These are phyloP conservation scores for Nanger granti DNA, from an alignment of 2,113 vertebrate species.

Conservation along the genomic window DNA sequence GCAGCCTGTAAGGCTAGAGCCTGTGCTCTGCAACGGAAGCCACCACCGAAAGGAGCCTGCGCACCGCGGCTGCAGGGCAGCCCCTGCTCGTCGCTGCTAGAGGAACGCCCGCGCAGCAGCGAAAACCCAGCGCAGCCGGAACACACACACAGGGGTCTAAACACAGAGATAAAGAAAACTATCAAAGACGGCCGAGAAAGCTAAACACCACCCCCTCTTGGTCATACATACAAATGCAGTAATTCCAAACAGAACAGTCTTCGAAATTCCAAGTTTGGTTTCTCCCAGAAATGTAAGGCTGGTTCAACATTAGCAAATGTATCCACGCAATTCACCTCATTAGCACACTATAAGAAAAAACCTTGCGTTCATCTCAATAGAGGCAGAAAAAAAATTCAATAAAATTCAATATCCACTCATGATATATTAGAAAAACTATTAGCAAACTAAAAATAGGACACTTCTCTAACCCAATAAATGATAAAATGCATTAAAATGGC, in stretches of 20 bases:
- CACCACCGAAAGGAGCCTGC: fast-evolving
- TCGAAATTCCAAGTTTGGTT: neutral
- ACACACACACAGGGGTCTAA: neutral
- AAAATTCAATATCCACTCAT: neutral
- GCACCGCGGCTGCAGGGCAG: neutral
- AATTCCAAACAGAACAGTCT: neutral
- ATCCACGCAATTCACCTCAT: neutral
- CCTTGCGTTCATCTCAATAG: neutral
- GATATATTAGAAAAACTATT: neutral
- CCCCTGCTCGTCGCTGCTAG: fast-evolving
- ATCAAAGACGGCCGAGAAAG: neutral
- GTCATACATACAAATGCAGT: neutral
- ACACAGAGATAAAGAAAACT: neutral
- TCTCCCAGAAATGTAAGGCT: neutral
- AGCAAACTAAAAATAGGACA: neutral
- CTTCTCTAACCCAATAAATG: neutral
- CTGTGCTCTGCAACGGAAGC: neutral
- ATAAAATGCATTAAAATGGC: neutral
- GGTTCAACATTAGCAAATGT: neutral
- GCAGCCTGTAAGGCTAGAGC: neutral
- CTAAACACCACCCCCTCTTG: neutral
- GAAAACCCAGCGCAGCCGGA: fast-evolving
- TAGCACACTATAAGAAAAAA: neutral
- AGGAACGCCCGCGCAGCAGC: fast-evolving
- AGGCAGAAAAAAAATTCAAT: neutral